phyloP scores from a whole-genome alignment of 2,888 invertebrate species.

The Neoscelio sp. region DNA sequence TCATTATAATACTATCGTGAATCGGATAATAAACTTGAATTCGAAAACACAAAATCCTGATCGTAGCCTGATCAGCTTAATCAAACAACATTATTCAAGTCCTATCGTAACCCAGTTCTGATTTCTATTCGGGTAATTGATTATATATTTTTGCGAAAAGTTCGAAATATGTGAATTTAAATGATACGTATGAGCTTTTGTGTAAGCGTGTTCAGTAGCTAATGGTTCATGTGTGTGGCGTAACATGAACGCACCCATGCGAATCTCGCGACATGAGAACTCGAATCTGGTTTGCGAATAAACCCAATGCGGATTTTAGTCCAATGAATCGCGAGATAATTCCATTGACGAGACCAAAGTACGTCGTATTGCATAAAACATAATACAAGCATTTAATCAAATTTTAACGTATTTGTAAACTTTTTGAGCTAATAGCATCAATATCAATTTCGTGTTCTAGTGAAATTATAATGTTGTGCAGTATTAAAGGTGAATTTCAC shows the following conservation, averaged over 20 bases:
- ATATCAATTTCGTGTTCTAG: conserved; percentile 8
- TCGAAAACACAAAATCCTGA: too few species aligned
- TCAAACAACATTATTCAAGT: too few species aligned
- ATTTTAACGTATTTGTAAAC: conserved; percentile 19
- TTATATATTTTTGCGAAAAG: conserved; percentile 13
- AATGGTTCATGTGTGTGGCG: conserved; percentile 6
- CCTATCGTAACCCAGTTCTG: too few species aligned
- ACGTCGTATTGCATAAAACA: conserved; percentile 5
- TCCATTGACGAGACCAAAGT: conserved; percentile 9
- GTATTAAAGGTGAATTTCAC: conserved; percentile 1
- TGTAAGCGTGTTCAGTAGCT: conserved; percentile 8
- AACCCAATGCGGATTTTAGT: conserved; percentile 19
- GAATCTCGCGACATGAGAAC: conserved; percentile 38
- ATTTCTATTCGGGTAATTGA: conserved; percentile 3
- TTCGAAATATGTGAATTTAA: conserved; percentile 24
- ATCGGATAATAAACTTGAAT: too few species aligned
- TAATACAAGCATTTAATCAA: conserved; percentile 16
- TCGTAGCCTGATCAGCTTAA: too few species aligned
- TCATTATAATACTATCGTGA: too few species aligned
- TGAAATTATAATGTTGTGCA: neutral
- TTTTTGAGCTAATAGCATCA: conserved; percentile 21
- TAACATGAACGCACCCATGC: conserved; percentile 21
- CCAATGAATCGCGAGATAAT: conserved; percentile 26
- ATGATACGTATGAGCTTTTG: conserved; percentile 24
- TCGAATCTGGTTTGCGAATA: conserved; percentile 23